Base-by-base conservation (phyloP, 2,797 vertebrate species). In the Apogon talboti region DNA sequence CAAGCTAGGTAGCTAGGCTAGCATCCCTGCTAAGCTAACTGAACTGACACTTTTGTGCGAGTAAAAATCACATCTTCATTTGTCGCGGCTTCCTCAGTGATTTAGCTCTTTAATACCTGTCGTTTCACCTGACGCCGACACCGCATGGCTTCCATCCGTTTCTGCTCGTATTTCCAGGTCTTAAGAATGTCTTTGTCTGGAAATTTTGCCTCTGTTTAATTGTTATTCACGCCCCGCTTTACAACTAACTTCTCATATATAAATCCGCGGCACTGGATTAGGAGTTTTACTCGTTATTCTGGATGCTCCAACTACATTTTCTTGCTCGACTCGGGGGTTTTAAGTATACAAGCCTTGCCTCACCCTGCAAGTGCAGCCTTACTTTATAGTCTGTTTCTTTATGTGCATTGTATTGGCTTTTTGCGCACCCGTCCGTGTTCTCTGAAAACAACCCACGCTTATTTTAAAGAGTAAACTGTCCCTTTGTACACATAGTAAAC, bases 1-100 rank as follows among this genome's bases (percentile, higher is more conserved):
- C 48, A 24, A 46, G 79, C 85, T 87, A 86, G 60, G 56, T 54
- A 69, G 84, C 87, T 86, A 87, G n/a, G 87, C 76, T 85, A 89
- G 42, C 10, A 43, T 40, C 7, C 44, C 2, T 14, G 87, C 86
- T 87, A 87, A 54, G 86, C 87, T 90, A 89, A 56, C 65, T 28
- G 74, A 66, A 71, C 66, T 53, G 71, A n/a, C 54, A 82, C 79
- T 84, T 82, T 61, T 3, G 33, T 61, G 57, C 41, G 19, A n/a
- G 21, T 51, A 42, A 66, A 81, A 70, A 16, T 9, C 68, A 40
- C 76, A 61, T 37, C 54, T 66, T 66, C 50, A n/a, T 41, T 13
- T 14, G 37, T 1, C 2, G 7, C 42, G 7, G 35, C 35, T 7
- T 24, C 5, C 21, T 2, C 21, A 24, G 2, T 2, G 21, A 24